phyloP scores from a whole-genome alignment of 2,888 invertebrate species.

The Patella caerulea region DNA sequence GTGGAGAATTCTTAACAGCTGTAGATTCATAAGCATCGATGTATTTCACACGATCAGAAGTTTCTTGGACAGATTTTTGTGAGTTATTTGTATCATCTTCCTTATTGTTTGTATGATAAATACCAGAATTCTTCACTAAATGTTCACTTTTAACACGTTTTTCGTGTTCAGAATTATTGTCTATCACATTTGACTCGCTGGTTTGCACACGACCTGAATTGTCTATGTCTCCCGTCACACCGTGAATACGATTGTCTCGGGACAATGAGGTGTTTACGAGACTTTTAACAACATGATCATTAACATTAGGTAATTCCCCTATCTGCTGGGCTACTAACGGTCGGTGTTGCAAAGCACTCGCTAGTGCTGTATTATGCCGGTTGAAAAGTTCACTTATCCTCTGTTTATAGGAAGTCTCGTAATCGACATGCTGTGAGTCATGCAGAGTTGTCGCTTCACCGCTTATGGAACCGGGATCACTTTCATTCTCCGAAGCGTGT shows the following conservation, averaged over 20 bases:
- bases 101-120: not conserved
- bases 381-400: not conserved
- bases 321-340: not conserved
- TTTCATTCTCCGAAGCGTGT: not conserved
- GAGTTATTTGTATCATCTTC: not conserved
- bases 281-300: not conserved
- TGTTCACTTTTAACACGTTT: not conserved
- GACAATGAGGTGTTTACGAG: not conserved
- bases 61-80: not conserved
- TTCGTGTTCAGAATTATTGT: not conserved
- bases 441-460: not conserved
- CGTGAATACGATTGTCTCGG: not conserved
- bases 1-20: slow-evolving; percentile 25
- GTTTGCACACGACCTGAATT: not conserved
- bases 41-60: slow-evolving; percentile 10
- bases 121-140: not conserved
- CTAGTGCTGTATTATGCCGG: too few relatives aligned
- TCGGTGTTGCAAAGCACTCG: not conserved
- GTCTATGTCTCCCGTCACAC: not conserved
- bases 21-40: slow-evolving; percentile 25
- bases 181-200: not conserved
- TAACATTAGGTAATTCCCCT: not conserved
- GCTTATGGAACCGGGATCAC: not conserved
- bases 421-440: not conserved
- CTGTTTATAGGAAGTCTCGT: not conserved